Evolutionary conservation across 2,113 vertebrate genomes (phyloP), one percentile per base, ranked within the genome.

Genomic region (Cyprinus carpio): DNA sequence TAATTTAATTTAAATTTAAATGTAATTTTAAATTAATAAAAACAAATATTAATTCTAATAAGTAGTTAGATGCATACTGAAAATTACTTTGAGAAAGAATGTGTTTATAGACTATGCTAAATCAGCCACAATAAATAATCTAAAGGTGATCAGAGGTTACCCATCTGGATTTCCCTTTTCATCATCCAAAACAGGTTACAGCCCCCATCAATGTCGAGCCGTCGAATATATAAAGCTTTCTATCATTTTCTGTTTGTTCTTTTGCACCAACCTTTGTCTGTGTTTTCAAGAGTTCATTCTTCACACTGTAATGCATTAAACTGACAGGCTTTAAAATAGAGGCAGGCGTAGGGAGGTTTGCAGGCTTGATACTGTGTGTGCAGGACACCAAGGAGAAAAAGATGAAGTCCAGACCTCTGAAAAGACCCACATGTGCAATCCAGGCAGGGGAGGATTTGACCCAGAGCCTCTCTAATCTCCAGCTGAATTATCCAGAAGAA

Each of bases 351-450:
- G 65, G 46, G 51, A 83, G 75, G 80, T 83, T 80, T 86, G 64
- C 58, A 67, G 75, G 75, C 84, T 85, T 80, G 79, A 43, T 65
- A 77, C 82, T 75, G 80, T 81, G 84, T 58, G 84, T 7, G 34
- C 81, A 54, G 87, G 81, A 86, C 75, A 81, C 43, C 72, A 76
- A 78, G 81, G 69, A 77, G 81, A 71, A 72, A 62, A 86, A 64
- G 81, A 86, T 88, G 80, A 88, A 88, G 72, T 88, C 84, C 87
- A 88, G 87, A 84, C 84, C 84, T 81, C 77, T 88, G 79, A 84
- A 81, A 88, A 78, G 87, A 81, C 84, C 76, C 76, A 84, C 81
- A 88, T 65, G 46, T 76, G 67, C 81, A 86, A 58, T 84, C 67
- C 69, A 83, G 56, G 77, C 76, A 81, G 60, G 75, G 82, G 76